phyloP scores from a whole-genome alignment of 2,797 vertebrate species.

The Falco concolor region DNA sequence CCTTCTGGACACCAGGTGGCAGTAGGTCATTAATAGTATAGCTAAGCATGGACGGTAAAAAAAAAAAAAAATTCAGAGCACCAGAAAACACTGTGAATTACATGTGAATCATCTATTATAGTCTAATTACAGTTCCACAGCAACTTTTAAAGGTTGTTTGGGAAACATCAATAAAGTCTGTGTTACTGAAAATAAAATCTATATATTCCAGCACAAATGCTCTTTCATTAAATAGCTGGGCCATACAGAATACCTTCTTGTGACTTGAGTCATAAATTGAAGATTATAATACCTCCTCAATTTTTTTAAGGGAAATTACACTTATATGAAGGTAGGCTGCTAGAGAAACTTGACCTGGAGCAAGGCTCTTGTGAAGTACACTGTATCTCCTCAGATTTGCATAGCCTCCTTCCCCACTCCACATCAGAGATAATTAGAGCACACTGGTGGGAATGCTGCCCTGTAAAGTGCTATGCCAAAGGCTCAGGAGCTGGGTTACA shows the following conservation, averaged over 20 bases:
- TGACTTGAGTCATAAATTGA: not conserved
- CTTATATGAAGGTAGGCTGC: not conserved
- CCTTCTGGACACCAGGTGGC: not conserved
- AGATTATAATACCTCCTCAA: not conserved
- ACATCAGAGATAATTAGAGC: not conserved
- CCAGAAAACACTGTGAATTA: not conserved
- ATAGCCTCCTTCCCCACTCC: not conserved
- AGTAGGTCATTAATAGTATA: not conserved
- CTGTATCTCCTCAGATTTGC: not conserved
- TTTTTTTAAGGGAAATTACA: not conserved
- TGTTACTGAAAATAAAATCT: not conserved
- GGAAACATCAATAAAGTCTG: not conserved
- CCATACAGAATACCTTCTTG: not conserved
- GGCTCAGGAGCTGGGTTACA: not conserved
- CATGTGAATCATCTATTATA: not conserved
- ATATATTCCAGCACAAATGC: not conserved
- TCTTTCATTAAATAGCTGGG: not conserved
- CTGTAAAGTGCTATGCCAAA: not conserved
- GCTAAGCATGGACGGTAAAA: not conserved
- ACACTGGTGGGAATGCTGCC: not conserved
- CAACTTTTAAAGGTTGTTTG: not conserved
- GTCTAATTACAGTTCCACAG: not conserved
- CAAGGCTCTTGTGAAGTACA: not conserved
- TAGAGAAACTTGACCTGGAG: not conserved
- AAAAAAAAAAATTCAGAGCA: not conserved